A percentile compares a stretch with the other conserved stretches of the same genome.
These are phyloP conservation scores for Drosophila acutilabella DNA, from an alignment of 2,888 invertebrate genomes.

Conservation along the genomic window DNA sequence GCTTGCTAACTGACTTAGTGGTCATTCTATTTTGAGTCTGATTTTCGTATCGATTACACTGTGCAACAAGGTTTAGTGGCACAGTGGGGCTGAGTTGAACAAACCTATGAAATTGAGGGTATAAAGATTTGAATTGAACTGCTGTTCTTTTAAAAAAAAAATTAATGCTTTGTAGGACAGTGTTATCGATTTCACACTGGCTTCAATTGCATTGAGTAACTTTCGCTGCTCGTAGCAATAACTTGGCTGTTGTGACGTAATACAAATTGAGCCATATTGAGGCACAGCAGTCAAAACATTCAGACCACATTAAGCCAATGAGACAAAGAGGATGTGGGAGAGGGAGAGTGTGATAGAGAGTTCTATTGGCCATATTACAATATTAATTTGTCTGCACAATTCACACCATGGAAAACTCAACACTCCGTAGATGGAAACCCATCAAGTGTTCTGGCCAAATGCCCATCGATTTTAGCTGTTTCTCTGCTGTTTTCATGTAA, in stretches of 20 bases:
- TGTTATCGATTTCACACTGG: slow-evolving; percentile 69
- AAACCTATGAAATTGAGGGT: too few relatives aligned
- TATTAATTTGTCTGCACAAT: slow-evolving; percentile 69
- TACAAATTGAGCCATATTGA: slow-evolving; percentile 12
- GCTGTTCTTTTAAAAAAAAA: neutral
- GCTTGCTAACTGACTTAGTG: slow-evolving; percentile 82
- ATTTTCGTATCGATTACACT: slow-evolving; percentile 79
- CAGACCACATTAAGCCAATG: slow-evolving; percentile 31
- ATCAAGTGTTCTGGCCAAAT: slow-evolving; percentile 62
- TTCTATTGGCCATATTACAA: slow-evolving; percentile 59
- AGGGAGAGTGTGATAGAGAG: neutral
- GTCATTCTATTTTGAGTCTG: slow-evolving; percentile 79
- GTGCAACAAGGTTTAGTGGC: slow-evolving; percentile 21
- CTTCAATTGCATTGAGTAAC: slow-evolving; percentile 76
- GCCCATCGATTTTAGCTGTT: slow-evolving; percentile 74
- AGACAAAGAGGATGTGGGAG: neutral
- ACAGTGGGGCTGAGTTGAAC: neutral
- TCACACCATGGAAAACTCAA: slow-evolving; percentile 59
- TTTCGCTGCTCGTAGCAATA: slow-evolving; percentile 51
- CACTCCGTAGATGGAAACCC: slow-evolving; percentile 71
- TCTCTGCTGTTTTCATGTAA: slow-evolving; percentile 53
- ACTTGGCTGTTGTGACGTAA: slow-evolving; percentile 41
- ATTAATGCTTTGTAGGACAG: slow-evolving; percentile 31
- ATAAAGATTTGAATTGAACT: too few relatives aligned
- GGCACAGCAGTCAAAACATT: slow-evolving; percentile 45